Percentiles rank a stretch among this genome's conserved stretches.
These are phyloP conservation scores for Harpagifer antarcticus DNA, from an alignment of 2,797 vertebrate species.

Conservation along the genomic window DNA sequence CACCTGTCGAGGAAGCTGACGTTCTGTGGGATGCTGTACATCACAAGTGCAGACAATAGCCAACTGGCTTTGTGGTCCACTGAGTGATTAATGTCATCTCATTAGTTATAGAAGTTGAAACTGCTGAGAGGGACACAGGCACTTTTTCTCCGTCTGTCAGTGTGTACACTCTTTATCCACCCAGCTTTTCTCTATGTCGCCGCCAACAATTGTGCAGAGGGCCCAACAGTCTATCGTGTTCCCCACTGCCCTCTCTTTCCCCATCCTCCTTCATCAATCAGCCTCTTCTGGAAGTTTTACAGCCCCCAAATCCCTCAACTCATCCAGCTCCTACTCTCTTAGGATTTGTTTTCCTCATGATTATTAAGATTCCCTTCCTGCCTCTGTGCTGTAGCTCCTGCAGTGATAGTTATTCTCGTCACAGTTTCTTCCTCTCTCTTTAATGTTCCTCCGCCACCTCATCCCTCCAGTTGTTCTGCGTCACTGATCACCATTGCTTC, in stretches of 20 bases:
- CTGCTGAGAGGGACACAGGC: constrained; percentile 52
- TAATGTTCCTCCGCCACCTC: background rate
- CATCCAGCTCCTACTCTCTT: constrained; percentile 68
- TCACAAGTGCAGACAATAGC: constrained; percentile 68
- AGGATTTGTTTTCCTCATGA: constrained; percentile 64
- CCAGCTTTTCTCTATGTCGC: constrained; percentile 29
- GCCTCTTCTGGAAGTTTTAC: constrained; percentile 63
- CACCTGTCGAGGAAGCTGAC: constrained; percentile 59
- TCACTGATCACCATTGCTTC: constrained; percentile 64
- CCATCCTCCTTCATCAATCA: constrained; percentile 72
- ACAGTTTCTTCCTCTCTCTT: background rate
- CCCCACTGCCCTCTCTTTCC: constrained; percentile 47
- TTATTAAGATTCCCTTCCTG: constrained; percentile 74
- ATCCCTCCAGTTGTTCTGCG: constrained; percentile 54
- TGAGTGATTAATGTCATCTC: constrained; percentile 77
- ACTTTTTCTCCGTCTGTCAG: constrained; percentile 36
- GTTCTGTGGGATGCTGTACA: constrained; percentile 66
- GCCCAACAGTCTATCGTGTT: constrained; percentile 30
- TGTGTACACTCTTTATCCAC: constrained; percentile 25
- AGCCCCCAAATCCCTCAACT: constrained; percentile 77
- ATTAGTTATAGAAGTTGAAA: constrained; percentile 63
- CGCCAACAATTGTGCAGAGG: constrained; percentile 33
- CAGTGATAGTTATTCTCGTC: constrained; percentile 52
- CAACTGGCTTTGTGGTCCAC: constrained; percentile 52
- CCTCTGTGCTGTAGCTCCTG: constrained; percentile 57